phyloP scores from a whole-genome alignment of 30 jellyfish, hydroid and myxozoan species.

The Hydractinia echinata region DNA sequence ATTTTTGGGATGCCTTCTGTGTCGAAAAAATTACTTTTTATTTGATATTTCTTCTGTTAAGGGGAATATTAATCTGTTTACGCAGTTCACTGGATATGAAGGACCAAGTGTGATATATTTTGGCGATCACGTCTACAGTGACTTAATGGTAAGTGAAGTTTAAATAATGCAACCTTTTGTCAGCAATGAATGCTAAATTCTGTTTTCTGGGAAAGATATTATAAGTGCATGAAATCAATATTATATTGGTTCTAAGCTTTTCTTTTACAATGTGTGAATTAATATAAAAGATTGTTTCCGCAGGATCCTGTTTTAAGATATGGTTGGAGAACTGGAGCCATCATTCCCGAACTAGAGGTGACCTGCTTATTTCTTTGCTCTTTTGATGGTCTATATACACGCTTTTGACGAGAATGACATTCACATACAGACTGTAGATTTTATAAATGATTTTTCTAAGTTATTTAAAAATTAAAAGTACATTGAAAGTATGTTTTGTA shows the following conservation, averaged over 20 bases:
- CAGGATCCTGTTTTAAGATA: constrained; percentile 93
- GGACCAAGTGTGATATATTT: constrained; percentile 89
- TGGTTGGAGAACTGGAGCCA: constrained; percentile 99
- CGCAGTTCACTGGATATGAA: constrained; percentile 92
- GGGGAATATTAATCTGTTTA: constrained; percentile 74
- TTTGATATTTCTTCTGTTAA: not conserved
- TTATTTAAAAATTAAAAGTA: no score
- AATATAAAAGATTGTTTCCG: no score
- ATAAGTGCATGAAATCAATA: no score
- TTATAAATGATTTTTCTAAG: no score
- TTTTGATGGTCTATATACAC: no score
- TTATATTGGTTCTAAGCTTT: no score
- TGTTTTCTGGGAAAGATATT: no score
- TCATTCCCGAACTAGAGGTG: constrained; percentile 88
- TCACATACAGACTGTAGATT: no score
- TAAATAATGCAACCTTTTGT: not conserved
- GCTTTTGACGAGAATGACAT: no score
- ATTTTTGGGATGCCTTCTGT: not conserved
- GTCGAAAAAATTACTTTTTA: not conserved
- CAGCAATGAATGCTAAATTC: not conserved
- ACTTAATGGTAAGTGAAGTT: constrained; percentile 59
- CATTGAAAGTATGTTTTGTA: no score
- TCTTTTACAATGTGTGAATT: no score
- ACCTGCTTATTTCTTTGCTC: not conserved
- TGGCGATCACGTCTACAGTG: constrained; percentile 97